Conservation (phyloP, 2,113 vertebrate species). For the Chaenocephalus aceratus region DNA sequence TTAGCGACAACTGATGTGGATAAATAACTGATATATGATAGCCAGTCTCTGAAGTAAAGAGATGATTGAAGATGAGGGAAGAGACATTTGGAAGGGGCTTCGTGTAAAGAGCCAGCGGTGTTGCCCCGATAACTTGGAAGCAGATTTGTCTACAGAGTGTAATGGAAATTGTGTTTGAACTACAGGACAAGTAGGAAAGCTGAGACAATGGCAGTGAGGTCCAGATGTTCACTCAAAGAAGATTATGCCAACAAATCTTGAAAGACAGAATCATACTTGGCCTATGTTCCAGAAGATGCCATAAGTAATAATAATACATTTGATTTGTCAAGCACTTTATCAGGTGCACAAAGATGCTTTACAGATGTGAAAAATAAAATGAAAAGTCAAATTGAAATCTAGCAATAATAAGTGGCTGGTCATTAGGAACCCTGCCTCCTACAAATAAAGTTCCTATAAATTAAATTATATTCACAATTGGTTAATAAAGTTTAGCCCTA, state of each 20-base stretch:
- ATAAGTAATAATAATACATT: not conserved
- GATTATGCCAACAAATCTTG: conserved; percentile 7
- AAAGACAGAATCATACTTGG: not conserved
- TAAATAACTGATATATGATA: conserved; percentile 12
- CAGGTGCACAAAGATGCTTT: too few species aligned
- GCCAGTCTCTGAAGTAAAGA: conserved; percentile 1
- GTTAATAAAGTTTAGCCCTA: too few species aligned
- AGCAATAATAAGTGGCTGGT: too few species aligned
- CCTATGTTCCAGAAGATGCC: not conserved
- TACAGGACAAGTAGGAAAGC: not conserved
- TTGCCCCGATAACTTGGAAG: not conserved
- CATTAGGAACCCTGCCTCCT: too few species aligned
- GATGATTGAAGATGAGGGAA: not conserved
- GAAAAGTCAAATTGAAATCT: too few species aligned
- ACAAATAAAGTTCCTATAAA: too few species aligned
- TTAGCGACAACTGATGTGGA: conserved; percentile 24
- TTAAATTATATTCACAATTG: too few species aligned
- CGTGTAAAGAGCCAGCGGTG: not conserved
- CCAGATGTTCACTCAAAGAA: conserved; percentile 6
- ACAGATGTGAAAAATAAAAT: too few species aligned
- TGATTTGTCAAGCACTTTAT: too few species aligned
- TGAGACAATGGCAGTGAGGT: not conserved
- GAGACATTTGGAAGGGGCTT: not conserved
- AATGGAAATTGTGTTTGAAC: too few species aligned
- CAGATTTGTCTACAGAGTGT: not conserved